Evolutionary conservation across 1,140 invertebrate species (phyloP).

Genomic region (Aphis craccivora): DNA sequence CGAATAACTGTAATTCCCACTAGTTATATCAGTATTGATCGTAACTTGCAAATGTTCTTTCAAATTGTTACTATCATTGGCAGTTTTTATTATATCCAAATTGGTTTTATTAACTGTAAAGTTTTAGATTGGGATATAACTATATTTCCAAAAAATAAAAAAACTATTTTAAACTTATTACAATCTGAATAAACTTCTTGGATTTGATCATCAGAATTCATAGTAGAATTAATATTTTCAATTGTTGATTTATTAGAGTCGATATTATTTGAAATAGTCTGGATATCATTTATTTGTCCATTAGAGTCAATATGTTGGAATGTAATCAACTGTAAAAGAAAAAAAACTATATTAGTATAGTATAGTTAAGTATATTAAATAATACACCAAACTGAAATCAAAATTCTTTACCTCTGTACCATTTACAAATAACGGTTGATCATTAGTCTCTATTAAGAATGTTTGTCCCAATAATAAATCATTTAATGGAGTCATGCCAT

Average conservation of each 20-base stretch:
- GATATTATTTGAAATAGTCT: background rate
- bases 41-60: conserved; percentile 30
- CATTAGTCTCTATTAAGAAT: conserved; percentile 28
- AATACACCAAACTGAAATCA: background rate
- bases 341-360: background rate
- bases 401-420: background rate
- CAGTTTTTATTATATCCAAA: background rate
- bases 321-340: conserved; percentile 28
- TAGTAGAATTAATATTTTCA: background rate
- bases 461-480: conserved; percentile 24
- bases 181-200: background rate
- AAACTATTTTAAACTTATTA: background rate
- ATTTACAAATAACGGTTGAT: conserved; percentile 4
- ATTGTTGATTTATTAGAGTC: conserved; percentile 4
- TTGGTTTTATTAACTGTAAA: conserved; percentile 30
- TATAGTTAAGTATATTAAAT: too few species aligned
- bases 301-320: conserved; percentile 5
- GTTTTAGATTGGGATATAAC: background rate
- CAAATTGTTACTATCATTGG: background rate
- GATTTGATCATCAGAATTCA: background rate
- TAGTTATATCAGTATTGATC: conserved; percentile 16
- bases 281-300: background rate
- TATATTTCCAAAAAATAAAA: background rate
- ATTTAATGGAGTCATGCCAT: conserved; percentile 16
- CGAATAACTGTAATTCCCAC: conserved; percentile 32